phyloP scores from a whole-genome alignment of 2,113 vertebrate species.

The Plectropomus leopardus region DNA sequence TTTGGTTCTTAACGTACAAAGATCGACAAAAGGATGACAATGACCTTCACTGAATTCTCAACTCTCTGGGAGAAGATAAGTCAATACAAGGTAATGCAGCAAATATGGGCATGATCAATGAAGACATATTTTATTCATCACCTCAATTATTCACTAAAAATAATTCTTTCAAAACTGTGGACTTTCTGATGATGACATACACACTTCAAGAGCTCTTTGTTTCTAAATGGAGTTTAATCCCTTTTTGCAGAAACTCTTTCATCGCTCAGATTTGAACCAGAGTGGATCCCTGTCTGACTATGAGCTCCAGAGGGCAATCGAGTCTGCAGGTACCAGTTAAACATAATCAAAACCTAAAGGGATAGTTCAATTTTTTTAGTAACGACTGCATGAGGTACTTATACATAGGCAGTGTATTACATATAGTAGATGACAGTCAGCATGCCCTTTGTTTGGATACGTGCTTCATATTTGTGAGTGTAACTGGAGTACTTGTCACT shows the following conservation, averaged over 20 bases:
- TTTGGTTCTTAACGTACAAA: slow-evolving; percentile 58
- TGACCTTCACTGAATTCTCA: slow-evolving; percentile 51
- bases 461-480: neutral
- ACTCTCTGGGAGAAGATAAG: slow-evolving; percentile 56
- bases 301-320: slow-evolving; percentile 32
- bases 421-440: too few species aligned
- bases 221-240: neutral
- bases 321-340: slow-evolving; percentile 21
- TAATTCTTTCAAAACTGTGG: too few species aligned
- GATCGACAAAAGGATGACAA: slow-evolving; percentile 33
- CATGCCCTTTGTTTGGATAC: too few species aligned
- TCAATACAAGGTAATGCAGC: slow-evolving; percentile 59
- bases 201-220: accelerated
- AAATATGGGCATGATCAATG: neutral
- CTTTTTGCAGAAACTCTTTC: slow-evolving; percentile 49
- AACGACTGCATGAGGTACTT: too few species aligned
- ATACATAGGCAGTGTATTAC: too few species aligned
- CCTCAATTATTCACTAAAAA: too few species aligned
- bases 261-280: slow-evolving; percentile 2
- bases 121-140: neutral
- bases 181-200: too few species aligned
- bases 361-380: too few species aligned
- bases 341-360: too few species aligned
- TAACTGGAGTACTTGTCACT: neutral
- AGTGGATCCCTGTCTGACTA: slow-evolving; percentile 30